Evolutionary conservation across 2,888 invertebrate genomes (phyloP), one percentile per base, ranked within the genome.

Genomic region (Nomada ferruginata): DNA sequence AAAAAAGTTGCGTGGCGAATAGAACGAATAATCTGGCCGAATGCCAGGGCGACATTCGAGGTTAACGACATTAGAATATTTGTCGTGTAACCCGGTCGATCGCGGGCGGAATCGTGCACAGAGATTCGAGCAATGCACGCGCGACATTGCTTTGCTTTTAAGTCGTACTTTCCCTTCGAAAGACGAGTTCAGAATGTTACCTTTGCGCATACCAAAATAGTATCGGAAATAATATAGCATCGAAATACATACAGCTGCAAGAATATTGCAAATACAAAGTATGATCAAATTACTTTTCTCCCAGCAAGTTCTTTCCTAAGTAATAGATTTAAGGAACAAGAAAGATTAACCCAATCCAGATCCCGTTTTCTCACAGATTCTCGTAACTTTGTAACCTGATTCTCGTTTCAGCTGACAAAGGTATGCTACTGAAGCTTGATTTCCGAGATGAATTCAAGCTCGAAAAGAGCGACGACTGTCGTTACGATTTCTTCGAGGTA

Each of bases 401-500:
- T 87, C 73, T 75, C 23, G 66, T 88, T 88, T 76, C 95, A 95
- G 96, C 96, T 84, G 95, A 95, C 57, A 94, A 94, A 85, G 96
- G 96, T 68, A 95, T 96, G 94, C 94, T 96, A 84, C 95, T 98
- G 87, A 95, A 96, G 84, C 94, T 98, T 90, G 97, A 97, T 93
- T 97, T 97, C 94, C 95, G 97, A 81, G 97, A 97, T 92, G 95
- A 95, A 88, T 98, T 98, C 94, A 94, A 96, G 86, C 94, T 98
- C 86, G 97, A 97, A 92, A 90, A 88, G 55, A 94, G 95, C 59
- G 95, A 95, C 53, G 95, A 95, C 53, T 98, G 98, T 93, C 95
- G 95, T 93, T 97, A 96, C 94, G 98, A 98, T 94, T 97, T 95
- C 93, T 94, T 98, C 86, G 97, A 97, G 94, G 96, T 98, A 73